A percentile compares a stretch with the other conserved stretches of the same genome.
phyloP scores from a whole-genome alignment of 2,113 vertebrate genomes.

The Callithrix jacchus region DNA sequence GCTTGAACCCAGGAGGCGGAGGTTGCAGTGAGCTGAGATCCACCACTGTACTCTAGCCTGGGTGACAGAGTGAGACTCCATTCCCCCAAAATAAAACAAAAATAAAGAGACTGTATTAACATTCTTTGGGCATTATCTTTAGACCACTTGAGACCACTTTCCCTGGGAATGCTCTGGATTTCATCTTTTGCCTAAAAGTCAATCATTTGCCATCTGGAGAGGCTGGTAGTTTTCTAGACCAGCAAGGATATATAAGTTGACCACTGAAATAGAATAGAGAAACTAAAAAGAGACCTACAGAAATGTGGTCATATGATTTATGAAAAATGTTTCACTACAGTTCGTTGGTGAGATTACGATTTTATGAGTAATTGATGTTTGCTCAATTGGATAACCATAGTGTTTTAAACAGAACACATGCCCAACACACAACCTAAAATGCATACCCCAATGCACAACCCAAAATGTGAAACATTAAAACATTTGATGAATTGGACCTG shows the following conservation, averaged over 20 bases:
- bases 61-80: too few relatives aligned
- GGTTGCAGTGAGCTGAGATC: too few relatives aligned
- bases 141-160: not conserved
- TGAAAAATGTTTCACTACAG: not conserved
- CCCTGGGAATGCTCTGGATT: not conserved
- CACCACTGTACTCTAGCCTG: too few relatives aligned
- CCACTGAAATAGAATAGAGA: not conserved
- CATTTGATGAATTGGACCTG: not conserved
- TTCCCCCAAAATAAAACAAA: too few relatives aligned
- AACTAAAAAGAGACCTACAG: not conserved
- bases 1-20: too few relatives aligned
- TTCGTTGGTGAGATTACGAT: not conserved
- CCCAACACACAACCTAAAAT: not conserved
- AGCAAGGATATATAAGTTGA: not conserved
- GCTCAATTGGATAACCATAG: not conserved
- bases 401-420: not conserved
- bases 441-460: not conserved
- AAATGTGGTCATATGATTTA: not conserved
- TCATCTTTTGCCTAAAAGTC: not conserved
- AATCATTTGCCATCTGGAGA: not conserved
- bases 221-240: not conserved
- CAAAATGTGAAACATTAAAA: not conserved
- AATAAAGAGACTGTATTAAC: not conserved
- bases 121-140: not conserved
- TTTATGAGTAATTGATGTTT: not conserved